Conservation (phyloP, 2,888 invertebrate species). For the Acleris sparsana region DNA sequence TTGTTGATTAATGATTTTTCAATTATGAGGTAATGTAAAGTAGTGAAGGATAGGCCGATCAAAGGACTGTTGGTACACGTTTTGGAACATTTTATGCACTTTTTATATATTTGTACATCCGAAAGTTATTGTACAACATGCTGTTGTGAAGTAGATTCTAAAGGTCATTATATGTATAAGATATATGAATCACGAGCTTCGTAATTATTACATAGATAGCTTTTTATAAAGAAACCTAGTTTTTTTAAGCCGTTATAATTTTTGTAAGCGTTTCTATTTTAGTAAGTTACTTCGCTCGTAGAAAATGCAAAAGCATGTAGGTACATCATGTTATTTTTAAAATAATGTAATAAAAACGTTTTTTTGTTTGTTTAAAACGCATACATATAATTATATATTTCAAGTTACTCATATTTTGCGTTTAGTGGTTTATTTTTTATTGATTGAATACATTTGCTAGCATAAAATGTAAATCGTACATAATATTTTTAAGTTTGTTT, state of each 20-base stretch:
- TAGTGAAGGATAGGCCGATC: conserved; percentile 47
- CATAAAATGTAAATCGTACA: conserved; percentile 2
- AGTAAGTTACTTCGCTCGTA: conserved; percentile 24
- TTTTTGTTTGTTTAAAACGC: too few species aligned
- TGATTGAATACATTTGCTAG: not conserved
- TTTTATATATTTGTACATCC: conserved; percentile 80
- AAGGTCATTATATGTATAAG: conserved; percentile 36
- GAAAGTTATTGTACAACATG: conserved; percentile 63
- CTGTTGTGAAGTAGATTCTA: conserved; percentile 63
- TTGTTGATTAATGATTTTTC: conserved; percentile 8
- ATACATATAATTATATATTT: not conserved
- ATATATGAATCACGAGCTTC: conserved; percentile 63
- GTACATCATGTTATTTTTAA: not conserved
- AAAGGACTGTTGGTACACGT: conserved; percentile 68
- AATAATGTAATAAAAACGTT: too few species aligned
- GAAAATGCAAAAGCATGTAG: conserved; percentile 17
- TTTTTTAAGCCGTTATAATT: conserved; percentile 22
- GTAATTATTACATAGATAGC: conserved; percentile 64
- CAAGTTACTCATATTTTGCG: not conserved
- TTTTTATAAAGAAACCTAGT: conserved; percentile 47
- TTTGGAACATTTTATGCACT: conserved; percentile 82
- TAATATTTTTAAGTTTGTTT: conserved; percentile 2
- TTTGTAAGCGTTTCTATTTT: conserved; percentile 25
- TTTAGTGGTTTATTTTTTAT: too few species aligned
- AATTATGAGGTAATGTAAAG: conserved; percentile 15